Conservation (phyloP, 2,113 vertebrate species). For the Excalfactoria chinensis region DNA sequence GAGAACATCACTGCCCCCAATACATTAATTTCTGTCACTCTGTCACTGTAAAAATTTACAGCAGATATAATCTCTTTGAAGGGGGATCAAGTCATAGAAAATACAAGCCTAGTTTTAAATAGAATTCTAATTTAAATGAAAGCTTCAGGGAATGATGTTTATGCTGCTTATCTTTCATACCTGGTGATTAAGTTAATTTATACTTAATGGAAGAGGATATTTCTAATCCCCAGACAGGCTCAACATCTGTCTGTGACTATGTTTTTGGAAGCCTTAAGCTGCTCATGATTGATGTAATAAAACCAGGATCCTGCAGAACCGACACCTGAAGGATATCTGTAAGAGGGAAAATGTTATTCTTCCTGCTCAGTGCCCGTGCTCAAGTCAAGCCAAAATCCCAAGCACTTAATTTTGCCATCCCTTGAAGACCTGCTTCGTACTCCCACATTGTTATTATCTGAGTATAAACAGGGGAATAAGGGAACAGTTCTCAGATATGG, state of each 20-base stretch:
- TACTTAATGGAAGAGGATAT: slow-evolving; percentile 82
- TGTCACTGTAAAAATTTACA: slow-evolving; percentile 74
- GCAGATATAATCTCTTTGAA: slow-evolving; percentile 75
- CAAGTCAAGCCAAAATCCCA: slow-evolving; percentile 49
- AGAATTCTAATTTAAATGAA: slow-evolving; percentile 84
- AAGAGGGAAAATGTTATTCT: slow-evolving; percentile 39
- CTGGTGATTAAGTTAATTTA: slow-evolving; percentile 86
- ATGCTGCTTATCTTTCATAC: slow-evolving; percentile 79
- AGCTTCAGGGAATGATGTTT: slow-evolving; percentile 78
- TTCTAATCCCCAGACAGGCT: slow-evolving; percentile 80
- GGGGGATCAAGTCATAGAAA: slow-evolving; percentile 71
- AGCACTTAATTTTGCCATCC: slow-evolving; percentile 34
- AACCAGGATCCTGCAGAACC: slow-evolving; percentile 45
- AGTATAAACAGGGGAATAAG: not conserved
- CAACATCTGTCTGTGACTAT: slow-evolving; percentile 76
- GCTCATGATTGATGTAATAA: slow-evolving; percentile 75
- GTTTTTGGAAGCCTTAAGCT: slow-evolving; percentile 75
- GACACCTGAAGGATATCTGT: slow-evolving; percentile 72
- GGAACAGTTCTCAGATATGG: not conserved
- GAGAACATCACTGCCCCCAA: slow-evolving; percentile 67
- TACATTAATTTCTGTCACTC: slow-evolving; percentile 73
- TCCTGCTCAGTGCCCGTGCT: slow-evolving; percentile 33
- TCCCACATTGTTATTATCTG: not conserved
- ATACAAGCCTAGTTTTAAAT: slow-evolving; percentile 78
- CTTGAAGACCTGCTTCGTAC: slow-evolving; percentile 31